These are phyloP conservation scores for Anoplius nigerrimus DNA, from an alignment of 2,888 invertebrate species.

Conservation along the genomic window DNA sequence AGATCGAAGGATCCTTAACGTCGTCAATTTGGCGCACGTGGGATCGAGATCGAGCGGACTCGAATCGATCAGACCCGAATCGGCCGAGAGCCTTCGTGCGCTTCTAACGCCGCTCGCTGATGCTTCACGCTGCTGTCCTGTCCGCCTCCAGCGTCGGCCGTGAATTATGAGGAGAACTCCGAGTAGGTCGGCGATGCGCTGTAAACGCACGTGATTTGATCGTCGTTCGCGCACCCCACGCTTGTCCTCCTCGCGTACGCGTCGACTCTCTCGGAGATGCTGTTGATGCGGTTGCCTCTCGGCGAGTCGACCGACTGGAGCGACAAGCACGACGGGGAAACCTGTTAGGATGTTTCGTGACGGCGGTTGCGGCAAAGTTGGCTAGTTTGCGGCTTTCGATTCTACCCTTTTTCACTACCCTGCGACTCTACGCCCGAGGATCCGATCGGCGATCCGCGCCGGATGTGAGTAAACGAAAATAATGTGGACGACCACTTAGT, in stretches of 20 bases:
- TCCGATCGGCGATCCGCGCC: too few species aligned
- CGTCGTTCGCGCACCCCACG: conserved; percentile 42
- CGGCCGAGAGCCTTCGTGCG: too few species aligned
- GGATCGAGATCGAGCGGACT: too few species aligned
- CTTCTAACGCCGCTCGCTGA: too few species aligned
- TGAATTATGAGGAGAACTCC: conserved; percentile 58
- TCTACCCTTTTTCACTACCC: neutral
- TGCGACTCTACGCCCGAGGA: too few species aligned
- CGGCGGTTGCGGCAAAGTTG: neutral
- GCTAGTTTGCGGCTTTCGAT: neutral
- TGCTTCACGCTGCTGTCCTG: too few species aligned
- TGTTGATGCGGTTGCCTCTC: conserved; percentile 52
- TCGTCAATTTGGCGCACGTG: too few species aligned
- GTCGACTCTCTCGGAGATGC: conserved; percentile 56
- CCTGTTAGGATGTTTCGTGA: conserved; percentile 23
- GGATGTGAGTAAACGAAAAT: too few species aligned
- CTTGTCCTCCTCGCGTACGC: conserved; percentile 30
- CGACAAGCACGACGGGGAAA: conserved; percentile 23
- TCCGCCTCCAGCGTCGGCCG: conserved; percentile 1
- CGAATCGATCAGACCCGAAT: too few species aligned
- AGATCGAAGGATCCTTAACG: too few species aligned
- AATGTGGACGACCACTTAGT: too few species aligned
- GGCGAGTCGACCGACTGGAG: conserved; percentile 52
- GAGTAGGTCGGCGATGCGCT: conserved; percentile 58
- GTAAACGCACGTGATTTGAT: conserved; percentile 48